Evolutionary conservation across 2,888 invertebrate genomes (phyloP), one percentile per base, ranked within the genome.

Genomic region (Tholera decimalis): DNA sequence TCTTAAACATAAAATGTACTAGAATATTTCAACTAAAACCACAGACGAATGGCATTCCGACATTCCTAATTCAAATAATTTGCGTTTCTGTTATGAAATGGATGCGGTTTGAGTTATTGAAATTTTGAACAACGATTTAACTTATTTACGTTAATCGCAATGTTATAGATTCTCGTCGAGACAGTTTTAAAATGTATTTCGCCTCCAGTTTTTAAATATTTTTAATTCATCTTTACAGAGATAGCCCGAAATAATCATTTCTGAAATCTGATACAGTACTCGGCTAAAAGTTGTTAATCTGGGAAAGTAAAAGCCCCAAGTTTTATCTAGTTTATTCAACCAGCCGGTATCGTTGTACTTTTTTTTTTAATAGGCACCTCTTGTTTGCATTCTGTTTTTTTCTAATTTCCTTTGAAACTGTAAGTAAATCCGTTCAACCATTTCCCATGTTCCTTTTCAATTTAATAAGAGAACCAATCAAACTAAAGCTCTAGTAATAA

Each of bases 51-150:
- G 28, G 9, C 44, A 47, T 58, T 58, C 58, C 28, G 41, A 53
- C 53, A 69, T 63, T 74, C 69, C 24, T 41, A 56, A 69, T 59
- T 60, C 39, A 57, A 73, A 60, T 73, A 41, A 63, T 59, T 60
- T 26, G 22, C 11, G 20, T 58, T 59, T 28, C n/a, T 9, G 11
- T 53, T 39, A n/a, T 59, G 61, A 50, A 62, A 41, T 47, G 8
- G 30, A 9, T 67, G 26, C 18, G 41, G 18, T 50, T 6, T 11
- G 11, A 39, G 22, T 41, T 64, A 54, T 46, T 60, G 56, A 60
- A 59, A 60, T 47, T 9, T 53, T 51, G 18, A 37, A 33, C 22
- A 18, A n/a, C 13, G 15, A 43, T 60, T 56, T 65, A 46, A 60
- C 53, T 35, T 43, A 72, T 58, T 55, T 15, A 59, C 24, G 26